phyloP scores from a whole-genome alignment of 2,888 invertebrate species.

The Thysanoteuthis rhombus region DNA sequence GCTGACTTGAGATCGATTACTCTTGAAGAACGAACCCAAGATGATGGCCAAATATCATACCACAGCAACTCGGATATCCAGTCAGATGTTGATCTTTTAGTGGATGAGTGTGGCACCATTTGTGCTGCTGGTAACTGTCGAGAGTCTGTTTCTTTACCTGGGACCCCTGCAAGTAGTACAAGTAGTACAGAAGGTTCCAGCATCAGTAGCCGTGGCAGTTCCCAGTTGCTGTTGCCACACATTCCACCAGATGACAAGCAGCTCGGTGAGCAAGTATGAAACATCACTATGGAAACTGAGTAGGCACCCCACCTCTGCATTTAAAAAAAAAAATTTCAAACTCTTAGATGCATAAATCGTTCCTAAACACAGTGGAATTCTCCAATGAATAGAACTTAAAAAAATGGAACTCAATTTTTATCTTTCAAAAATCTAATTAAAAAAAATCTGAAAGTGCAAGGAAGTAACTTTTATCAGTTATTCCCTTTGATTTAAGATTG shows the following conservation, averaged over 20 bases:
- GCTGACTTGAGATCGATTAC: constrained; percentile 14
- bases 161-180: constrained; percentile 19
- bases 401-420: no score
- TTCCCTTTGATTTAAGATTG: no score
- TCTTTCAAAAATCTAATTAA: no score
- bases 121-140: neutral
- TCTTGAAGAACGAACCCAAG: neutral
- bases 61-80: constrained; percentile 12
- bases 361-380: no score
- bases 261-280: neutral
- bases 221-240: constrained; percentile 15
- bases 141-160: constrained; percentile 21
- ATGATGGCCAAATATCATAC: constrained; percentile 13
- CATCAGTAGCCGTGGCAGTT: constrained; percentile 22
- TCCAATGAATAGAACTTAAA: no score
- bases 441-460: no score
- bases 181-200: constrained; percentile 26
- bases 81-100: constrained; percentile 19
- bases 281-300: neutral
- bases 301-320: neutral
- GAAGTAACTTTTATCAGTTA: no score
- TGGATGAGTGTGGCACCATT: neutral
- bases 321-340: no score
- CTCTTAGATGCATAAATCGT: no score
- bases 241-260: neutral